Base-by-base conservation (phyloP, 2,113 vertebrate species). In the Caloenas nicobarica region DNA sequence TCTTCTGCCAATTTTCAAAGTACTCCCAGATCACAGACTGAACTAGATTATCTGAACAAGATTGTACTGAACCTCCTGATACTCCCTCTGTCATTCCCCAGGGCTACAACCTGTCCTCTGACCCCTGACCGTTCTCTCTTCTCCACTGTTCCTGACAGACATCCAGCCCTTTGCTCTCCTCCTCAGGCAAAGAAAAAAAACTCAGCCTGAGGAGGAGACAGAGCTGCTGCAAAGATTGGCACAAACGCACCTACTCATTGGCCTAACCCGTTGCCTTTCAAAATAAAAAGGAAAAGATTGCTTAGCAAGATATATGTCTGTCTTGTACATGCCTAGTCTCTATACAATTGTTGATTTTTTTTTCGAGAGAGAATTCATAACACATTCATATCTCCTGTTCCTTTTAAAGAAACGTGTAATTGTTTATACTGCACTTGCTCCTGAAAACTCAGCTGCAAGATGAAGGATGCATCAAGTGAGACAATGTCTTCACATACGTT, bases 1-100 rank as follows among this genome's bases (percentile, higher is more conserved):
- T 15, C 82, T 93, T 48, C 61, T 92, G 95, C 95, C 95, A 96
- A 61, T 88, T 95, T 91, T 62, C 93, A 71, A 81, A 96, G 95
- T 34, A 61, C 72, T 96, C 85, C 88, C 95, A 93, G 95, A 83
- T 34, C 88, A 77, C 23, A 60, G 78, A 29, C 36, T 50, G 62
- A 58, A 34, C 0, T 7, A 29, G 66, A 71, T 53, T 16, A 48
- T 68, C 61, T 50, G 72, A 88, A 11, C 54, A 16, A 54, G 89
- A 77, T 85, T 34, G 54, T 31, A 12, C 71, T 40, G 71, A 28
- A 33, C 36, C 54, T 93, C 88, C 74, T 23, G 86, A 4, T 53
- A 34, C 36, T 88, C 66, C 64, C 46, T 25, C 62, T 23, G 40
- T 11, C 94, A 11, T 2, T 76, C 69, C 64, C 68, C 79, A 68